These are phyloP conservation scores for Microtus montanus DNA, from an alignment of 2,113 vertebrate species.

Conservation along the genomic window DNA sequence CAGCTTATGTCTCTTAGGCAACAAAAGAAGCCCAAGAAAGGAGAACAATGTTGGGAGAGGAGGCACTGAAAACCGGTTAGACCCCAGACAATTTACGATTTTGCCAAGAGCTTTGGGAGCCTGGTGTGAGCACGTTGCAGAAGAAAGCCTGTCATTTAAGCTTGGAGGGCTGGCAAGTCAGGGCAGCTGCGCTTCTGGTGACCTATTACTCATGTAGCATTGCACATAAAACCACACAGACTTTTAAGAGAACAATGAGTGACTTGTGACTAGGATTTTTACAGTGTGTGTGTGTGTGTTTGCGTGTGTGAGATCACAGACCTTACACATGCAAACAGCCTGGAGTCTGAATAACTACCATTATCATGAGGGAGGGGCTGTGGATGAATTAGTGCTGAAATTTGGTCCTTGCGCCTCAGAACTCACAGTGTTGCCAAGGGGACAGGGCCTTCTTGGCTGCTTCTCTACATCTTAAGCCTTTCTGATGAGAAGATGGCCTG, in stretches of 20 bases:
- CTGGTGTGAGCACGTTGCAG: not conserved
- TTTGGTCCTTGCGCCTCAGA: not conserved
- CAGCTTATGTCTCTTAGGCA: conserved; percentile 8
- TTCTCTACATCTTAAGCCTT: not conserved
- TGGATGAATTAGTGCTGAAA: not conserved
- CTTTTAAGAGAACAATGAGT: conserved; percentile 40
- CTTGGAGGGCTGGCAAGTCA: not conserved
- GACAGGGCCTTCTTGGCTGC: not conserved
- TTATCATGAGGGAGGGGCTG: not conserved
- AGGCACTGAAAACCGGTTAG: not conserved
- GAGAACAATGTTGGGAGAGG: not conserved
- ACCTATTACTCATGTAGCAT: not conserved
- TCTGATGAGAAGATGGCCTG: not conserved
- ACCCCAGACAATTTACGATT: conserved; percentile 23
- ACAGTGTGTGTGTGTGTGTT: too few species aligned
- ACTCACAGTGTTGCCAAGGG: not conserved
- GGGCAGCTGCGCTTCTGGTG: not conserved
- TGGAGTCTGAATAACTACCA: not conserved
- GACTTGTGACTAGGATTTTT: not conserved
- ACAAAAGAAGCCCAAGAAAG: not conserved
- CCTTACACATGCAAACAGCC: not conserved
- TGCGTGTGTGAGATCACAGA: not conserved
- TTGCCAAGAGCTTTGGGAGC: conserved; percentile 12
- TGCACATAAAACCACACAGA: conserved; percentile 8
- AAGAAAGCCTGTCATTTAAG: conserved; percentile 36